phyloP scores from a whole-genome alignment of 92 coral and sea anemone species.

The Palythoa caribaeorum region DNA sequence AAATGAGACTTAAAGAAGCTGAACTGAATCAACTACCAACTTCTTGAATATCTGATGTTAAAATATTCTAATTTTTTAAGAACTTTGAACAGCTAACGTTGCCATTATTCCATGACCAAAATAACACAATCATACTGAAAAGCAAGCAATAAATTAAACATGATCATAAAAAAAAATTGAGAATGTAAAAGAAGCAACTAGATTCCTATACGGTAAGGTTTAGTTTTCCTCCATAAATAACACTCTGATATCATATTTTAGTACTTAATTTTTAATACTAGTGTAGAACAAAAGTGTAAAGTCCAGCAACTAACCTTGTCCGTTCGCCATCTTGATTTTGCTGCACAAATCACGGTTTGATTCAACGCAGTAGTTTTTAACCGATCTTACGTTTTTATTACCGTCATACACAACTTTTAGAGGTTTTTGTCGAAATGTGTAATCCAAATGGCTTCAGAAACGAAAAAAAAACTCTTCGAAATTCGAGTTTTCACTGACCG shows the following conservation, averaged over 20 bases:
- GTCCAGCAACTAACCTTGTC: conserved; percentile 9
- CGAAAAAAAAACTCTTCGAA: not conserved
- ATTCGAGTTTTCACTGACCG: not conserved
- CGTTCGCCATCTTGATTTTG: conserved; percentile 42
- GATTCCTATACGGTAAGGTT: not conserved
- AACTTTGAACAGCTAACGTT: no score
- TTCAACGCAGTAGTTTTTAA: not conserved
- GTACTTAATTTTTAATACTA: not conserved
- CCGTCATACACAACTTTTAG: not conserved
- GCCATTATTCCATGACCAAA: no score
- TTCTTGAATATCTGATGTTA: no score
- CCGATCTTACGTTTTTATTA: not conserved
- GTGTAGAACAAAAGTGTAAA: not conserved
- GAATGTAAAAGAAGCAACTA: no score
- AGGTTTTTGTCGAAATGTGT: not conserved
- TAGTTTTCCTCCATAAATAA: not conserved
- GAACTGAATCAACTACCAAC: no score
- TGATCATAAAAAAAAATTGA: no score
- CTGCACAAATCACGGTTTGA: not conserved
- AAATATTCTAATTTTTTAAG: no score
- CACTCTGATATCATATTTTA: not conserved
- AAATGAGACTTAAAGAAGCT: no score
- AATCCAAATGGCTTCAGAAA: not conserved
- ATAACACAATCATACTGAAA: no score
- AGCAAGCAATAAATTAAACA: no score